These are phyloP conservation scores for Microctonus brassicae DNA, from an alignment of 2,888 invertebrate species.

Conservation along the genomic window DNA sequence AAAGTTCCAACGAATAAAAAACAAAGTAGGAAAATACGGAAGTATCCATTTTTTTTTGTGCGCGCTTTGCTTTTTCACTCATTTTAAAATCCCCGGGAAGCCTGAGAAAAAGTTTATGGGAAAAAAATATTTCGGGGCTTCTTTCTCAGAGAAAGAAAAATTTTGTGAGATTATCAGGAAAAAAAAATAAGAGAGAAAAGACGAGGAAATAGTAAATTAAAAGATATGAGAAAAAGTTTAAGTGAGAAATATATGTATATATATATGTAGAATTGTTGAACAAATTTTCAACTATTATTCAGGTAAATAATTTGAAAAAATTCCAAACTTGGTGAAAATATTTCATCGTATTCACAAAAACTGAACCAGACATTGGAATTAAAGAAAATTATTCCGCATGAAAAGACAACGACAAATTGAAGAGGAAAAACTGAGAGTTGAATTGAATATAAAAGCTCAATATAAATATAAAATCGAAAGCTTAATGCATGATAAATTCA, in stretches of 20 bases:
- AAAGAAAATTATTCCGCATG: slow-evolving; percentile 38
- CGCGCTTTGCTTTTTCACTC: not conserved
- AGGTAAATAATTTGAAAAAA: slow-evolving; percentile 27
- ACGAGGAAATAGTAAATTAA: not conserved
- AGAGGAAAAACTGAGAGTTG: not conserved
- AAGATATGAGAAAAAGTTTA: slow-evolving; percentile 1
- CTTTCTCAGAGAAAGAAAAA: not conserved
- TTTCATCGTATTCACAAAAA: slow-evolving; percentile 27
- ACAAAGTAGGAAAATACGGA: not conserved
- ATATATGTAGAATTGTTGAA: slow-evolving; percentile 17
- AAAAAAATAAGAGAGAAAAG: not conserved
- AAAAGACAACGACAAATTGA: slow-evolving; percentile 18
- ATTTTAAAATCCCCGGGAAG: slow-evolving; percentile 1
- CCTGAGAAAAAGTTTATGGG: not conserved
- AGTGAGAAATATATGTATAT: not conserved
- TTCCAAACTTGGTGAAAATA: slow-evolving; percentile 28
- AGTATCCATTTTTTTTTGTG: not conserved
- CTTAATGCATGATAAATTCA: not conserved
- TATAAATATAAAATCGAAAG: not conserved
- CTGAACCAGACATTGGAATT: slow-evolving; percentile 30
- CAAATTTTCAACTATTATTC: slow-evolving; percentile 33
- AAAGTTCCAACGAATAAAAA: not conserved
- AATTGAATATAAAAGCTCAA: too few species aligned
- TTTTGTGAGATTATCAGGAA: slow-evolving; percentile 18
- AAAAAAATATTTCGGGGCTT: not conserved